These are phyloP conservation scores for Isoperla grammatica DNA, from an alignment of 2,888 invertebrate genomes.

Conservation along the genomic window DNA sequence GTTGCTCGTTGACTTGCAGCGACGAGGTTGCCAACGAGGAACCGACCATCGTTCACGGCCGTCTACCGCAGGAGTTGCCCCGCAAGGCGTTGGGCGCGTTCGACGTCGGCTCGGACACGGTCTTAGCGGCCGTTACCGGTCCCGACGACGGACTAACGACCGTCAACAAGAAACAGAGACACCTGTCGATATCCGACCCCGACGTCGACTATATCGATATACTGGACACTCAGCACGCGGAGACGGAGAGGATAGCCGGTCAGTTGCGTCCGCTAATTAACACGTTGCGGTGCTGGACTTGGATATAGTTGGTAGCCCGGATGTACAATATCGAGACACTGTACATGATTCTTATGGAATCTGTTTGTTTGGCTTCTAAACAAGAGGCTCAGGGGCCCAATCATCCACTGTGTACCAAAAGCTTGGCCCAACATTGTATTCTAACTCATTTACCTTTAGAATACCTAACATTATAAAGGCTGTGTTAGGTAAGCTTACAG, in stretches of 20 bases:
- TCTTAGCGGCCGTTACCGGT: constrained; percentile 71
- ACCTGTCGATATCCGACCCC: constrained; percentile 58
- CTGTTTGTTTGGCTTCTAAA: too few species aligned
- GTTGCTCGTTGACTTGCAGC: too few species aligned
- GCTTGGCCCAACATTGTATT: too few species aligned
- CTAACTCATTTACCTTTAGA: too few species aligned
- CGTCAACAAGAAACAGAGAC: constrained; percentile 60
- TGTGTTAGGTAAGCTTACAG: too few species aligned
- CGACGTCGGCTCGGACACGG: constrained; percentile 48
- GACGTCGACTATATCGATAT: constrained; percentile 70
- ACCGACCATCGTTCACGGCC: constrained; percentile 61
- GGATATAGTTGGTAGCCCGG: too few species aligned
- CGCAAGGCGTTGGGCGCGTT: constrained; percentile 49
- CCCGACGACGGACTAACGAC: constrained; percentile 75
- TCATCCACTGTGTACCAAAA: too few species aligned
- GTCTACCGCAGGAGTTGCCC: constrained; percentile 67
- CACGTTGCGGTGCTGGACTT: constrained; percentile 17
- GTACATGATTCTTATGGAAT: too few species aligned
- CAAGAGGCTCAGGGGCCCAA: too few species aligned
- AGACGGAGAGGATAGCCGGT: constrained; percentile 25
- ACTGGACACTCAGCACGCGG: constrained; percentile 41
- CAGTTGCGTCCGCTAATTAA: not conserved
- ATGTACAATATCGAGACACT: too few species aligned
- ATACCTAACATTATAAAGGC: too few species aligned
- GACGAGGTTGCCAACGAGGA: constrained; percentile 44